Conservation (phyloP, 2,113 vertebrate genomes). For the Calyptommatus sinebrachiatus region DNA sequence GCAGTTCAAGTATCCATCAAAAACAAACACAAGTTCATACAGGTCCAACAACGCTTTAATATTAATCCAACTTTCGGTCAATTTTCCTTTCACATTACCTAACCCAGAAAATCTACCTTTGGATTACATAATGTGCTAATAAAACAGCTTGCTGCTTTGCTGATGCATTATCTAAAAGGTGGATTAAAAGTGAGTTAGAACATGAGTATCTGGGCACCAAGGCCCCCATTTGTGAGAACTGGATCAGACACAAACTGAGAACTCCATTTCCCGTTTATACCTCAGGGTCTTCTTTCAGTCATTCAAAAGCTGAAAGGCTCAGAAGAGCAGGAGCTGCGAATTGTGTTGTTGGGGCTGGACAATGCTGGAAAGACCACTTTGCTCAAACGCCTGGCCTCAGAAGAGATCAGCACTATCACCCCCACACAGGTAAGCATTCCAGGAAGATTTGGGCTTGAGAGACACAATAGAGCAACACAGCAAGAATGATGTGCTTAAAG, state of each 20-base stretch:
- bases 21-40: background rate
- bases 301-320: conserved; percentile 82
- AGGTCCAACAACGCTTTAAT: too few relatives aligned
- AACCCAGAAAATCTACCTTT: too few relatives aligned
- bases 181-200: too few relatives aligned
- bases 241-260: background rate
- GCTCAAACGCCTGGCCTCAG: conserved; percentile 79
- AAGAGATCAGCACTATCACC: conserved; percentile 85
- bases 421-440: conserved; percentile 78
- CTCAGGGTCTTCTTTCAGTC: conserved; percentile 84
- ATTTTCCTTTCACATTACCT: too few relatives aligned
- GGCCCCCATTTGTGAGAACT: background rate
- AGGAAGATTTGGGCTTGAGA: fast-evolving
- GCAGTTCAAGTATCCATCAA: too few relatives aligned
- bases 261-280: background rate
- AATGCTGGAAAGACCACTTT: conserved; percentile 87
- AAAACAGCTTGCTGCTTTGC: too few relatives aligned
- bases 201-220: too few relatives aligned
- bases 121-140: too few relatives aligned
- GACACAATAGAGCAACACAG: background rate
- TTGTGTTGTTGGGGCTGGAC: conserved; percentile 85
- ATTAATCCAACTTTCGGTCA: too few relatives aligned
- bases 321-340: conserved; percentile 79
- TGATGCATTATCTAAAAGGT: too few relatives aligned
- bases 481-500: background rate